Evolutionary conservation across 2,113 vertebrate genomes (phyloP).

Genomic region (Phasianus colchicus): DNA sequence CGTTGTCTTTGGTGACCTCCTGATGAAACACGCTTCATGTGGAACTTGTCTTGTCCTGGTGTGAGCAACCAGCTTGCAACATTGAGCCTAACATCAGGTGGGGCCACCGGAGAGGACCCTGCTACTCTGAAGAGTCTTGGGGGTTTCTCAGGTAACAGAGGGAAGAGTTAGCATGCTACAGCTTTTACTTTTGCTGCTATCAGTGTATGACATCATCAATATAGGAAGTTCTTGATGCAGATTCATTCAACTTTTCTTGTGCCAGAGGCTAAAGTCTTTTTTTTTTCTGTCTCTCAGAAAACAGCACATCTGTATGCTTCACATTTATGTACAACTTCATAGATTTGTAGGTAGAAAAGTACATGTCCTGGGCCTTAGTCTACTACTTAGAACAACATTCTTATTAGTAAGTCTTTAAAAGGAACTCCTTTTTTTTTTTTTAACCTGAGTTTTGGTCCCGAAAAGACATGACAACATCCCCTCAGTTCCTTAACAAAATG

Average conservation of each 20-base stretch:
- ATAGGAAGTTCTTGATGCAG: background rate
- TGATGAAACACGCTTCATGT: background rate
- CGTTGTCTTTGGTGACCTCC: background rate
- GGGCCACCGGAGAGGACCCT: background rate
- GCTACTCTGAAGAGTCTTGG: background rate
- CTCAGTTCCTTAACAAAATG: accelerated
- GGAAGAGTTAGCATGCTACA: background rate
- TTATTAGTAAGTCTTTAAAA: background rate
- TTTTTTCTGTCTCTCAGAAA: background rate
- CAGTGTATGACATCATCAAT: background rate
- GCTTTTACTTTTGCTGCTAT: background rate
- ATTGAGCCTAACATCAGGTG: background rate
- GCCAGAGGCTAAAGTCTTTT: background rate
- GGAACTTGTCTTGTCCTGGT: background rate
- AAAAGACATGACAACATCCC: background rate
- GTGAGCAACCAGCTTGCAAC: background rate
- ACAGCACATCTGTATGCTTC: background rate
- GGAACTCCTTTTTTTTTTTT: accelerated
- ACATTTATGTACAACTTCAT: background rate
- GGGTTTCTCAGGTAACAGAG: background rate
- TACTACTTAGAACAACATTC: background rate
- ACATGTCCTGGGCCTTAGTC: background rate
- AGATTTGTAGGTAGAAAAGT: background rate
- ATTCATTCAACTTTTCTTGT: background rate
- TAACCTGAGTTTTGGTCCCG: background rate